phyloP scores from a whole-genome alignment of 2,113 vertebrate species.

The Pan paniscus region DNA sequence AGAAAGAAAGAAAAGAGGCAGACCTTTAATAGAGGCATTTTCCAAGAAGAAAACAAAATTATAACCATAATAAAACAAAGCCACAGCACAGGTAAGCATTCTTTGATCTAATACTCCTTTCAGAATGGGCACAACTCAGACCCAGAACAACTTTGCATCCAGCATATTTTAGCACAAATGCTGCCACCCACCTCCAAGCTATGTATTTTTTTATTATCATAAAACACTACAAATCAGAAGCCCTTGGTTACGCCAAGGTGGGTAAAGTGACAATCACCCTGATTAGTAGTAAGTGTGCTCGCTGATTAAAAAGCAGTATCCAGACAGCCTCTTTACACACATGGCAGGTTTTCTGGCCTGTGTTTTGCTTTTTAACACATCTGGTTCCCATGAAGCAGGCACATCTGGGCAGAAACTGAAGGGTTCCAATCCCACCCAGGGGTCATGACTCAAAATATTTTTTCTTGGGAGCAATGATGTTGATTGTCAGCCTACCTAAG shows the following conservation, averaged over 20 bases:
- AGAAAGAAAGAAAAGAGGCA: too few species aligned
- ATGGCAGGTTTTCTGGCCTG: background rate
- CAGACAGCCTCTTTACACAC: background rate
- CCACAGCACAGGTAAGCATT: background rate
- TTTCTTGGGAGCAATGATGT: background rate
- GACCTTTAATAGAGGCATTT: background rate
- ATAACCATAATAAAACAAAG: background rate
- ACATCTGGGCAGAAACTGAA: fast-evolving
- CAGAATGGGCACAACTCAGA: background rate
- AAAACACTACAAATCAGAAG: background rate
- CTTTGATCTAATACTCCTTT: background rate
- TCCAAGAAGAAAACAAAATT: background rate
- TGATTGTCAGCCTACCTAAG: background rate
- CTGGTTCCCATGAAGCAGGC: background rate
- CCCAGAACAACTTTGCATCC: background rate
- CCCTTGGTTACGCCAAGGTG: background rate
- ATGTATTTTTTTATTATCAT: background rate
- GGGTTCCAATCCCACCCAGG: fast-evolving
- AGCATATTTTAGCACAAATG: background rate
- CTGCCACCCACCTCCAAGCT: background rate
- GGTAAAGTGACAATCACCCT: background rate
- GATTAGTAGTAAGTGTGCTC: background rate
- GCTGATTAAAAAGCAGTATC: background rate
- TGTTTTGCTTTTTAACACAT: background rate
- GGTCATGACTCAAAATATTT: background rate